A percentile compares a stretch with the other conserved stretches of the same genome.
Conservation (phyloP, 2,888 invertebrate species). For the Prosopocoilus inquinatus region DNA sequence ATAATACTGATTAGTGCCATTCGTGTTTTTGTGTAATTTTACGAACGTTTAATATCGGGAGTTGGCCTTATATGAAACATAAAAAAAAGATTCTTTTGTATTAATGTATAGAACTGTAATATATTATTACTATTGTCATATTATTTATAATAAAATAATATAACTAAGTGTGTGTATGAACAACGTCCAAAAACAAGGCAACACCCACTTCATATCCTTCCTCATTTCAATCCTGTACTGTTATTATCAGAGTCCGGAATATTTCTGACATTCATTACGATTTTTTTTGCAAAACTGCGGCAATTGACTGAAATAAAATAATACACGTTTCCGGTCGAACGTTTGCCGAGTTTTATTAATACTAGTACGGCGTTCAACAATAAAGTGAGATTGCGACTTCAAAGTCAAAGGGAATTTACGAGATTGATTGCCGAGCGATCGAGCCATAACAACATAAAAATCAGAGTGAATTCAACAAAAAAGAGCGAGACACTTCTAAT, state of each 20-base stretch:
- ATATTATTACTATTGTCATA: constrained; percentile 34
- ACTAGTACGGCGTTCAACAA: too few relatives aligned
- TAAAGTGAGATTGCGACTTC: too few relatives aligned
- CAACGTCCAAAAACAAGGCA: too few relatives aligned
- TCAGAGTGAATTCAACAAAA: too few relatives aligned
- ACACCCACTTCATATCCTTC: neutral
- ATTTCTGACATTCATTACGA: neutral
- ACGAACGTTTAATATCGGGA: constrained; percentile 12
- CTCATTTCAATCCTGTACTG: neutral
- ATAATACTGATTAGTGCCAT: constrained; percentile 34
- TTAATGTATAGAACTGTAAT: constrained; percentile 35
- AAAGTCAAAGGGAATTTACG: too few relatives aligned
- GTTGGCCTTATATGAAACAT: constrained; percentile 26
- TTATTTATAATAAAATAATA: constrained; percentile 34
- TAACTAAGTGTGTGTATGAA: constrained; percentile 6
- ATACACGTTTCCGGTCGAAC: too few relatives aligned
- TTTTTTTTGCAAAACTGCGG: neutral
- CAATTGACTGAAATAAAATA: too few relatives aligned
- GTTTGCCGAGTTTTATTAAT: too few relatives aligned
- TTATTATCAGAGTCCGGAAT: too few relatives aligned
- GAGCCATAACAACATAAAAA: too few relatives aligned
- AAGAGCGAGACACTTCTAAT: too few relatives aligned
- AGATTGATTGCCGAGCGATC: too few relatives aligned
- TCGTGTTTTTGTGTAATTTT: constrained; percentile 26
- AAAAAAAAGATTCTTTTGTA: constrained; percentile 25